These are phyloP conservation scores for Oegoconia quadripuncta DNA, from an alignment of 2,888 invertebrate genomes.

Conservation along the genomic window DNA sequence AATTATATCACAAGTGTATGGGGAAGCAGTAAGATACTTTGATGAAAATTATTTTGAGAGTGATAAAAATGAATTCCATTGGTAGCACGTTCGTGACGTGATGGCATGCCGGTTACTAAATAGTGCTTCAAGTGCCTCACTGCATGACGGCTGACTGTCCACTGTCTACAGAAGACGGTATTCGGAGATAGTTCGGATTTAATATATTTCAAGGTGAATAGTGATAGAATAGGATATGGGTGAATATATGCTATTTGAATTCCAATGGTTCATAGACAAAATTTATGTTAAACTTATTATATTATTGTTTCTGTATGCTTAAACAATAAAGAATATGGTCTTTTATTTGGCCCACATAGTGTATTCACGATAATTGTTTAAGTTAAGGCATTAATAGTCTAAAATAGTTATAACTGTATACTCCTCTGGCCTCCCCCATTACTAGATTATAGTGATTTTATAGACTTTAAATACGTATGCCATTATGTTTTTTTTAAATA, in stretches of 20 bases:
- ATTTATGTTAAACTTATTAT: conserved; percentile 14
- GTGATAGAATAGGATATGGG: too few relatives aligned
- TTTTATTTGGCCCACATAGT: conserved; percentile 15
- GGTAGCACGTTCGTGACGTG: conserved; percentile 11
- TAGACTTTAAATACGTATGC: conserved; percentile 10
- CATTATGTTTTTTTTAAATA: conserved; percentile 11
- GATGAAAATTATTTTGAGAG: not conserved
- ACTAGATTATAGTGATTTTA: conserved; percentile 9
- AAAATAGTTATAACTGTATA: conserved; percentile 14
- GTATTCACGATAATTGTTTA: conserved; percentile 12
- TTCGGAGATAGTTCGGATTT: too few relatives aligned
- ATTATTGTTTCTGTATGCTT: conserved; percentile 11
- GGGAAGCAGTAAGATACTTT: too few relatives aligned
- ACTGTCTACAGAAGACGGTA: conserved; percentile 2
- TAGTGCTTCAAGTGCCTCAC: conserved; percentile 14
- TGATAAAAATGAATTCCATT: conserved; percentile 6
- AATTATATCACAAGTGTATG: too few relatives aligned
- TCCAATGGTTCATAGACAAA: conserved; percentile 5
- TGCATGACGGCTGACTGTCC: conserved; percentile 12
- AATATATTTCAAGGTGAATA: too few relatives aligned
- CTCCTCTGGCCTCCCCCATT: conserved; percentile 15
- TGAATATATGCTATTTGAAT: too few relatives aligned
- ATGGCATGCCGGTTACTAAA: conserved; percentile 20
- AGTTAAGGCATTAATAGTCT: conserved; percentile 8
- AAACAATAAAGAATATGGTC: conserved; percentile 13